Conservation (phyloP, 2,888 invertebrate species). For the Notocelia uddmanniana region DNA sequence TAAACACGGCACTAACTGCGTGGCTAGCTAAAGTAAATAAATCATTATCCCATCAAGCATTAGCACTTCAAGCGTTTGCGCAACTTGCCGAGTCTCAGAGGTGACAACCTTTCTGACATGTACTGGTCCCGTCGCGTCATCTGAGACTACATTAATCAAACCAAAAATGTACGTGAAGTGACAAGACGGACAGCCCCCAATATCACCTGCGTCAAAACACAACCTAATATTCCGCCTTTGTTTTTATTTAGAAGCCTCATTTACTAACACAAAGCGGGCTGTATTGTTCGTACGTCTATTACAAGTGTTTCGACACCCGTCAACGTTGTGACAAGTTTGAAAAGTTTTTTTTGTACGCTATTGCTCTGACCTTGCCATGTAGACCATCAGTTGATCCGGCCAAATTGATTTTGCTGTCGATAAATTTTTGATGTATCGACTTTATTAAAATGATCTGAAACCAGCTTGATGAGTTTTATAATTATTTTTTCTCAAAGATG, state of each 20-base stretch:
- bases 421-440: slow-evolving; percentile 29
- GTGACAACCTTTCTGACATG: slow-evolving; percentile 54
- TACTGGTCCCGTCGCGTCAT: slow-evolving; percentile 64
- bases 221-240: slow-evolving; percentile 70
- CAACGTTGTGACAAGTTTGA: slow-evolving; percentile 74
- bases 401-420: slow-evolving; percentile 53
- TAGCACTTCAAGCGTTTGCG: slow-evolving; percentile 51
- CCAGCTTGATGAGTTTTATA: slow-evolving; percentile 22
- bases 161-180: slow-evolving; percentile 56
- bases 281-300: slow-evolving; percentile 70
- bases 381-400: slow-evolving; percentile 51
- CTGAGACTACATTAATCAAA: slow-evolving; percentile 73
- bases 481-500: neutral
- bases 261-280: slow-evolving; percentile 65
- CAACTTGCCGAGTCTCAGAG: slow-evolving; percentile 56
- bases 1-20: slow-evolving; percentile 35
- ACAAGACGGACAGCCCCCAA: slow-evolving; percentile 69
- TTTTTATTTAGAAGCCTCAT: slow-evolving; percentile 72
- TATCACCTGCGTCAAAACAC: slow-evolving; percentile 74
- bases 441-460: slow-evolving; percentile 14
- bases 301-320: slow-evolving; percentile 80
- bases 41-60: slow-evolving; percentile 43
- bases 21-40: slow-evolving; percentile 40
- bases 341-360: slow-evolving; percentile 59
- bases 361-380: slow-evolving; percentile 64